Evolutionary conservation across 2,888 invertebrate genomes (phyloP), one percentile per base, ranked within the genome.

Genomic region (Drosophila anceps): DNA sequence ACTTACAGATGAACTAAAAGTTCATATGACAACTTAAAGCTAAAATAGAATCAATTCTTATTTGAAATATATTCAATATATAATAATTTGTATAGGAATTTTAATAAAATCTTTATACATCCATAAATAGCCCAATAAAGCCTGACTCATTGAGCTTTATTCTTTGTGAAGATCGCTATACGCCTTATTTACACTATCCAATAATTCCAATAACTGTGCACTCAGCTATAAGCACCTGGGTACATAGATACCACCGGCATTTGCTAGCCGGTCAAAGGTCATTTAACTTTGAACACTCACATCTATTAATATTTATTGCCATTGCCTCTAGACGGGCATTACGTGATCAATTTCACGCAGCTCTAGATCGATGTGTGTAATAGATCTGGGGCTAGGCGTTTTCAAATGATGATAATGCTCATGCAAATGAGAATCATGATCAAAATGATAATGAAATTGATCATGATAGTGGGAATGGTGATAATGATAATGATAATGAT

Each of bases 301-400:
- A 20, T 41, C 39, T 53, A 53, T 61, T 31, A 20, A n/a, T 61
- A 41, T 53, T 41, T 41, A 39, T 59, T 59, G n/a, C 12, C 46
- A 13, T 51, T 33, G 20, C 20, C 31, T 20, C 29, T 20, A 35
- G 31, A 9, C 24, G 24, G 29, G 29, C 31, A 37, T 31, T 60
- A n/a, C 60, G 60, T 39, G n/a, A 41, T 39, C 12, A 10, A 29
- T 20, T 15, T 4, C 10, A 60, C 9, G 35, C 13, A 18, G 20
- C 27, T 29, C n/a, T 48, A 37, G 48, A 37, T 37, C 27, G 15
- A 13, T 27, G 41, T 1, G 6, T 33, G 20, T 12, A 8, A 57
- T 43, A 33, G 15, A 33, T 15, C 33, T 31, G 31, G 18, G 18
- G 18, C 31, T 50, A 31, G 18, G 31, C 6, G 13, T 33, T 24